A percentile compares a stretch with the other conserved stretches of the same genome.
Conservation (phyloP, 1,140 invertebrate genomes). For the Psix sp. region DNA sequence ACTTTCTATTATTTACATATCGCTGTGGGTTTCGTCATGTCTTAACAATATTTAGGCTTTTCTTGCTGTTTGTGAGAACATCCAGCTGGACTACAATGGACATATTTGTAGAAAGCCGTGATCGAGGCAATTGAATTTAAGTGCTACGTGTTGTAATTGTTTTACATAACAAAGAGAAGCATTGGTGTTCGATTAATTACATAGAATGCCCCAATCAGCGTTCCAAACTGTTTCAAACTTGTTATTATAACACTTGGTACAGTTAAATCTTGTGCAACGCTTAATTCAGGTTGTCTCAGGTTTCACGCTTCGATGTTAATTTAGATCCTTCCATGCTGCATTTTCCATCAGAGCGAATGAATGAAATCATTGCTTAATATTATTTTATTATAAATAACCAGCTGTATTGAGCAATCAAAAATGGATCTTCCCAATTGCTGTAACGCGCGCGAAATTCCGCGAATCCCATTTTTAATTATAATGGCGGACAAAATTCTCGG, state of each 20-base stretch:
- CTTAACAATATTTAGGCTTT: conserved; percentile 14
- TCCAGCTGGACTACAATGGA: conserved; percentile 11
- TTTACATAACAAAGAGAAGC: conserved; percentile 28
- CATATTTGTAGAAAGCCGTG: conserved; percentile 38
- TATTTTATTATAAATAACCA: too few relatives aligned
- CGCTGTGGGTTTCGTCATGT: conserved; percentile 12
- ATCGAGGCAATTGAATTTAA: conserved; percentile 40
- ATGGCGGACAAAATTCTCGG: too few relatives aligned
- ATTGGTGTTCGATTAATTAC: conserved; percentile 40
- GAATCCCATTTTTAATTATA: too few relatives aligned
- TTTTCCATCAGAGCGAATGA: conserved; percentile 10
- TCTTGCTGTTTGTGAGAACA: conserved; percentile 11
- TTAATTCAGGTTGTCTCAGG: conserved; percentile 32
- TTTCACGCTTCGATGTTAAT: conserved; percentile 39
- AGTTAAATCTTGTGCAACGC: conserved; percentile 21
- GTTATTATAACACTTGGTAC: conserved; percentile 42
- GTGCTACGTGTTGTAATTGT: conserved; percentile 29
- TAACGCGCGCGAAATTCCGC: too few relatives aligned
- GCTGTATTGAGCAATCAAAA: too few relatives aligned
- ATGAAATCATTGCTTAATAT: not conserved
- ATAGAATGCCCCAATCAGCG: conserved; percentile 29
- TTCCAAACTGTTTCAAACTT: conserved; percentile 33
- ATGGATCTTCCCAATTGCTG: too few relatives aligned
- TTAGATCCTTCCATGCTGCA: conserved; percentile 14
- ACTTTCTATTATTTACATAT: conserved; percentile 50